These are phyloP conservation scores for Delphinus delphis DNA, from an alignment of 2,113 vertebrate genomes.

Conservation along the genomic window DNA sequence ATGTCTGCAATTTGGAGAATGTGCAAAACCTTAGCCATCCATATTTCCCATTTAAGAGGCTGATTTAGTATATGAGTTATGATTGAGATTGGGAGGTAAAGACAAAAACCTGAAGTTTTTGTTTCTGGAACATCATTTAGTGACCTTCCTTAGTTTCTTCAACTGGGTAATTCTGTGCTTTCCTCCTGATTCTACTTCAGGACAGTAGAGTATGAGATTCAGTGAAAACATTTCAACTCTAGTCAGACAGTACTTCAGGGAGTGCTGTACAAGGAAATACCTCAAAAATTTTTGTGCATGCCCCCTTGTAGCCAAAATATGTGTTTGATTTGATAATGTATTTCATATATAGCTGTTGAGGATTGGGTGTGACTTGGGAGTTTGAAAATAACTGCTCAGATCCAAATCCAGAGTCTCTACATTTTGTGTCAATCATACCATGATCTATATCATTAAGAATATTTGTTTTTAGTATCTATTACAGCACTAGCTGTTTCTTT, in stretches of 20 bases:
- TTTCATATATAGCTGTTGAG: not conserved
- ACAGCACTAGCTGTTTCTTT: not conserved
- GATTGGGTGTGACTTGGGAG: not conserved
- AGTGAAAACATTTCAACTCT: not conserved
- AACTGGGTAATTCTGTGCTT: not conserved
- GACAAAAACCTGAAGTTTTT: not conserved
- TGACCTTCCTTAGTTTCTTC: constrained; percentile 22
- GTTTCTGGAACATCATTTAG: not conserved
- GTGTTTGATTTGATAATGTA: not conserved
- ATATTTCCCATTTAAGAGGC: constrained; percentile 14
- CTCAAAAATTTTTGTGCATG: not conserved
- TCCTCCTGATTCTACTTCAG: not conserved
- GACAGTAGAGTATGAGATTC: not conserved
- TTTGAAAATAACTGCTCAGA: not conserved
- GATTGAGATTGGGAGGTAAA: not conserved
- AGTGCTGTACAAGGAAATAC: not conserved
- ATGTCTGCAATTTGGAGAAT: not conserved
- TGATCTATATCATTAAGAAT: not conserved
- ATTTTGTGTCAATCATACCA: not conserved
- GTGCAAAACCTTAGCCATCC: not conserved
- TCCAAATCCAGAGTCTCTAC: not conserved
- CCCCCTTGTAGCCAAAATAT: not conserved
- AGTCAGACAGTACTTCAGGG: not conserved
- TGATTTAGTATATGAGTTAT: constrained; percentile 11
- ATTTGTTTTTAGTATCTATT: not conserved